phyloP scores from a whole-genome alignment of 2,888 invertebrate species.

The Lithophane socia region DNA sequence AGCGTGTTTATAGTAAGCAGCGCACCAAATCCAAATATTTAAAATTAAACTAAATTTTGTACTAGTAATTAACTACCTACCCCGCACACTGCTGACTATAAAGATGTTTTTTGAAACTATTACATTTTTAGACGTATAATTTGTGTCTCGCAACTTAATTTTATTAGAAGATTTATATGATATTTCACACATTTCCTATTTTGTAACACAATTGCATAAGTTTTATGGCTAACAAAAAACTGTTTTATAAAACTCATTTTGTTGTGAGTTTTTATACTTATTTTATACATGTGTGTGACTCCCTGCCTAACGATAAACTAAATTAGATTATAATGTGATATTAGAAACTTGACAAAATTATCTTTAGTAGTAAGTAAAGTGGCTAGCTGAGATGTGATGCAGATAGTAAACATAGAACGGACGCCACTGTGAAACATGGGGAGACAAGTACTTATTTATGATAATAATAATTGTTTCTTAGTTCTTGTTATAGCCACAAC shows the following conservation, averaged over 20 bases:
- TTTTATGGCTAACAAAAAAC: conserved; percentile 15
- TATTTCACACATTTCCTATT: conserved; percentile 34
- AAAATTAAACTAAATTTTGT: neutral
- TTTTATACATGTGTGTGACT: conserved; percentile 28
- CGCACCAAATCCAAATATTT: neutral
- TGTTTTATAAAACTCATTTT: conserved; percentile 12
- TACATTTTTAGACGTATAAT: conserved; percentile 29
- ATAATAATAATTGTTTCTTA: conserved; percentile 55
- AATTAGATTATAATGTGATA: conserved; percentile 62
- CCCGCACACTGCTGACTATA: conserved; percentile 5
- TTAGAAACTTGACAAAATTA: conserved; percentile 60
- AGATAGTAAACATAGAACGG: neutral
- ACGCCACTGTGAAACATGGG: conserved; percentile 23
- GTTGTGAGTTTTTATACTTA: conserved; percentile 55
- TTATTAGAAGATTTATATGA: conserved; percentile 40
- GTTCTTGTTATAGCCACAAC: conserved; percentile 54
- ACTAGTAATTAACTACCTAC: neutral
- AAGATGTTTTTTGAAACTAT: conserved; percentile 6
- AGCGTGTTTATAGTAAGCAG: neutral
- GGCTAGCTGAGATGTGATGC: conserved; percentile 20
- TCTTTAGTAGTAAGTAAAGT: conserved; percentile 46
- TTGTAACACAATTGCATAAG: conserved; percentile 28
- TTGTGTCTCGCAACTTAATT: conserved; percentile 43
- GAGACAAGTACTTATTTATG: conserved; percentile 63
- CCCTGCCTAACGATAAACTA: conserved; percentile 25